phyloP scores from a whole-genome alignment of 2,797 vertebrate species.

The Propithecus deckenii region DNA sequence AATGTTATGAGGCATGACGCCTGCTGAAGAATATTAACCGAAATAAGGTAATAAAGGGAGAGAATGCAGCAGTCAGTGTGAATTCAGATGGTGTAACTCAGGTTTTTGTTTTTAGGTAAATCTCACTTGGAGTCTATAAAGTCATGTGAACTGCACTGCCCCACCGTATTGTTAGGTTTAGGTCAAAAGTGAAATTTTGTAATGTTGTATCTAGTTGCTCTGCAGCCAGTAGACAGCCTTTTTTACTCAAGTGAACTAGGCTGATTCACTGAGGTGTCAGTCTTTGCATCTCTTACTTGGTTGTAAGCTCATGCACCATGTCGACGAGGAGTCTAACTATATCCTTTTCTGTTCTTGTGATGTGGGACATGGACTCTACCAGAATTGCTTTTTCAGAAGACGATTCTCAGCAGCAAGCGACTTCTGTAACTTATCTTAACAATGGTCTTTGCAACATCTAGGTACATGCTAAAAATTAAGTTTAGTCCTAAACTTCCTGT shows the following conservation, averaged over 20 bases:
- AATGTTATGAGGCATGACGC: constrained; percentile 48
- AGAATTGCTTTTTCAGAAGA: neutral
- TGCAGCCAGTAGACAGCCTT: neutral
- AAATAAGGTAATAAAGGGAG: constrained; percentile 54
- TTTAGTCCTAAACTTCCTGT: neutral
- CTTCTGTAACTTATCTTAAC: neutral
- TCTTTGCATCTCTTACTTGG: neutral
- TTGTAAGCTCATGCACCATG: neutral
- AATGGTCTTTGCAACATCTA: neutral
- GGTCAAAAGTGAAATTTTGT: neutral
- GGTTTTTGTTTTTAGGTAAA: constrained; percentile 1
- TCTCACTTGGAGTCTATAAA: neutral
- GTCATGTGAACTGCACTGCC: neutral
- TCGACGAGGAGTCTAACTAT: neutral
- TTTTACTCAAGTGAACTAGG: neutral
- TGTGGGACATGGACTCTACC: too few relatives aligned
- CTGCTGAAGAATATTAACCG: constrained; percentile 42
- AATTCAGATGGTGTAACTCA: neutral
- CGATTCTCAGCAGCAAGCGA: neutral
- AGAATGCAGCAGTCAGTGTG: neutral
- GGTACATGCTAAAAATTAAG: neutral
- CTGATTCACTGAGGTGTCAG: neutral
- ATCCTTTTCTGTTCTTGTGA: neutral
- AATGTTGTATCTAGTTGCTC: neutral
- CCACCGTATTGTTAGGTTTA: neutral